phyloP scores from a whole-genome alignment of 2,797 vertebrate genomes.

The Acanthurus tractus region DNA sequence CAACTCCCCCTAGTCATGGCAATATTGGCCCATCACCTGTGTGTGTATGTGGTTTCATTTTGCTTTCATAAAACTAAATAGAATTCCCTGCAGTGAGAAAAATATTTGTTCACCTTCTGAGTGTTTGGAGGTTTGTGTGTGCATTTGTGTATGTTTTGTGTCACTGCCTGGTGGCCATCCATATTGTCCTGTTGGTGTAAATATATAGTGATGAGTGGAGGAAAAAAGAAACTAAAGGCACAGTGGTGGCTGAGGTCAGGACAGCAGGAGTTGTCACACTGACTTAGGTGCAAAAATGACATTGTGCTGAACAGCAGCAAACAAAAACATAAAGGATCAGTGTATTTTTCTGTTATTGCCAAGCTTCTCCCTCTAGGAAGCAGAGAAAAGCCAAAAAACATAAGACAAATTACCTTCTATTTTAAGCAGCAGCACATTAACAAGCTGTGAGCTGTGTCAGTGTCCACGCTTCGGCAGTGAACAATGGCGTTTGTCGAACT shows the following conservation, averaged over 20 bases:
- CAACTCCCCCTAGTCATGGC: slow-evolving; percentile 62
- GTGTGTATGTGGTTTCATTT: slow-evolving; percentile 47
- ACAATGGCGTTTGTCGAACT: slow-evolving; percentile 29
- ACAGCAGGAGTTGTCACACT: neutral
- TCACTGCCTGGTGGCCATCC: slow-evolving; percentile 17
- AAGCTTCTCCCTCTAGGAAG: neutral
- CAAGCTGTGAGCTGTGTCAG: slow-evolving; percentile 33
- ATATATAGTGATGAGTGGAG: slow-evolving; percentile 20
- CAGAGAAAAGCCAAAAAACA: slow-evolving; percentile 4
- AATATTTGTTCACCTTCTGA: slow-evolving; percentile 54
- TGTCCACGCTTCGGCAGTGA: slow-evolving; percentile 12
- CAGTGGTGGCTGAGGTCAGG: slow-evolving; percentile 17
- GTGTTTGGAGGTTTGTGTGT: slow-evolving; percentile 16
- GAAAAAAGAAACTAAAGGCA: slow-evolving; percentile 3
- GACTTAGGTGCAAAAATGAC: slow-evolving; percentile 6
- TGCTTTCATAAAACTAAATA: slow-evolving; percentile 61
- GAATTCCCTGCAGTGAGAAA: slow-evolving; percentile 38
- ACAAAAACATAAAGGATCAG: neutral
- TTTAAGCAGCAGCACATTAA: slow-evolving; percentile 41
- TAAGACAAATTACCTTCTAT: slow-evolving; percentile 18
- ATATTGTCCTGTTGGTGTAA: slow-evolving; percentile 20
- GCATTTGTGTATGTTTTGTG: slow-evolving; percentile 11
- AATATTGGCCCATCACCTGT: slow-evolving; percentile 63
- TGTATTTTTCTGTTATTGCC: neutral
- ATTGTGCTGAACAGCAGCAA: slow-evolving; percentile 6